Evolutionary conservation across 2,888 invertebrate species (phyloP).

Genomic region (Drosophila quasianomalipes): DNA sequence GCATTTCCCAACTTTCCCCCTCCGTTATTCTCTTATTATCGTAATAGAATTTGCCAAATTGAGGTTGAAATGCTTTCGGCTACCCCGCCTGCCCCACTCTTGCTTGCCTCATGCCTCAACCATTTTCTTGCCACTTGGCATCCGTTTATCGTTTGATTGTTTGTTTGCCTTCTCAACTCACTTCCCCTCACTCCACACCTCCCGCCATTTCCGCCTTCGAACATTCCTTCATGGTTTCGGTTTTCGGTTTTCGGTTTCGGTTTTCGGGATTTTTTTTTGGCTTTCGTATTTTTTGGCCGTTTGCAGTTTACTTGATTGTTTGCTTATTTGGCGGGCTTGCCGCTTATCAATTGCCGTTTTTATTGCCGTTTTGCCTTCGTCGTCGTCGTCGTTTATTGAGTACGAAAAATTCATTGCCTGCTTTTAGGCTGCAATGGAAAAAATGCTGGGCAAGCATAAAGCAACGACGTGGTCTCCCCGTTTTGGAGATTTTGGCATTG

Average conservation of each 20-base stretch:
- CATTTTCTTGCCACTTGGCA: constrained; percentile 62
- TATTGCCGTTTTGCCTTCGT: constrained; percentile 74
- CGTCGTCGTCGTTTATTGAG: constrained; percentile 66
- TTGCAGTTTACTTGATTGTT: constrained; percentile 67
- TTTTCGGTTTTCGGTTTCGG: constrained; percentile 20
- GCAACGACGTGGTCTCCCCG: constrained; percentile 10
- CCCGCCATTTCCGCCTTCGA: not conserved
- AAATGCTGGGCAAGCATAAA: constrained; percentile 51
- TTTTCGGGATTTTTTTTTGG: constrained; percentile 12
- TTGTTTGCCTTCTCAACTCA: constrained; percentile 67
- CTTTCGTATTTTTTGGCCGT: constrained; percentile 17
- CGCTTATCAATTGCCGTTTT: constrained; percentile 80
- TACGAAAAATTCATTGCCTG: constrained; percentile 63
- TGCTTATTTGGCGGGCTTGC: constrained; percentile 71
- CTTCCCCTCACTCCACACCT: not conserved
- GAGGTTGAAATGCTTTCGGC: constrained; percentile 82
- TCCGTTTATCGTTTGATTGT: constrained; percentile 81
- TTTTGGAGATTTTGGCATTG: constrained; percentile 39
- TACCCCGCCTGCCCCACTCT: constrained; percentile 10
- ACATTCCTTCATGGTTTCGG: constrained; percentile 26
- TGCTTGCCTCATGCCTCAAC: constrained; percentile 45
- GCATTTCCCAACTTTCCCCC: constrained; percentile 28
- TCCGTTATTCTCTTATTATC: constrained; percentile 72
- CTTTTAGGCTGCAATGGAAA: constrained; percentile 40
- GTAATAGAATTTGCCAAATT: constrained; percentile 85